A percentile compares a stretch with the other conserved stretches of the same genome.
Conservation (phyloP, 2,888 invertebrate genomes). For the Diaperis boleti region DNA sequence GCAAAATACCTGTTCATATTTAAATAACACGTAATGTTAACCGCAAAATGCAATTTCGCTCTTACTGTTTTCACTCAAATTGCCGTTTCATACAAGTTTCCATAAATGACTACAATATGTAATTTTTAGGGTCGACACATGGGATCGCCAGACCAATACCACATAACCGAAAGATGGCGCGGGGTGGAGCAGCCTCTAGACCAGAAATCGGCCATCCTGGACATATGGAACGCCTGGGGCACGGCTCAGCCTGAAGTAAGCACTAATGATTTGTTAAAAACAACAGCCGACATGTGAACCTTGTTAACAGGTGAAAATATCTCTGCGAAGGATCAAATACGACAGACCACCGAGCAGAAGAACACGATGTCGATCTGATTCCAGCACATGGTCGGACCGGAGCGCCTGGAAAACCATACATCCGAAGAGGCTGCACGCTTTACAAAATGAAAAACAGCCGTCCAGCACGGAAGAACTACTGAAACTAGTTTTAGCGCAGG, state of each 20-base stretch:
- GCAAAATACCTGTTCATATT: too few species aligned
- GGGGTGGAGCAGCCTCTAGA: slow-evolving; percentile 81
- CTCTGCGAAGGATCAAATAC: slow-evolving; percentile 62
- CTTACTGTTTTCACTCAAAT: too few species aligned
- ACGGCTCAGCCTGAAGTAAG: slow-evolving; percentile 75
- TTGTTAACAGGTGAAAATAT: slow-evolving; percentile 64
- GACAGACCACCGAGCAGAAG: slow-evolving; percentile 60
- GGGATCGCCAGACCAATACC: slow-evolving; percentile 68
- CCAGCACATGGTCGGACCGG: slow-evolving; percentile 61
- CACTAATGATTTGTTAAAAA: slow-evolving; percentile 28
- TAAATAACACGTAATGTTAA: too few species aligned
- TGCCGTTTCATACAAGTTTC: too few species aligned
- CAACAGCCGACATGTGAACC: background rate
- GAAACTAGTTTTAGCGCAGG: slow-evolving; percentile 72
- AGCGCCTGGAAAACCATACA: slow-evolving; percentile 65
- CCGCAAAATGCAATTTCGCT: too few species aligned
- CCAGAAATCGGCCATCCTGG: slow-evolving; percentile 79
- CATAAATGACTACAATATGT: too few species aligned
- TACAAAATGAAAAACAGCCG: slow-evolving; percentile 65
- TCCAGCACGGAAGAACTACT: slow-evolving; percentile 68
- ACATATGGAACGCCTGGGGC: slow-evolving; percentile 87
- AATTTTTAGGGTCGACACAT: slow-evolving; percentile 60
- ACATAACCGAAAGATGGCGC: slow-evolving; percentile 83
- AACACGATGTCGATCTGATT: slow-evolving; percentile 61
- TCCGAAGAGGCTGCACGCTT: slow-evolving; percentile 63